Conservation (phyloP, 2,888 invertebrate species). For the Helleia helle region DNA sequence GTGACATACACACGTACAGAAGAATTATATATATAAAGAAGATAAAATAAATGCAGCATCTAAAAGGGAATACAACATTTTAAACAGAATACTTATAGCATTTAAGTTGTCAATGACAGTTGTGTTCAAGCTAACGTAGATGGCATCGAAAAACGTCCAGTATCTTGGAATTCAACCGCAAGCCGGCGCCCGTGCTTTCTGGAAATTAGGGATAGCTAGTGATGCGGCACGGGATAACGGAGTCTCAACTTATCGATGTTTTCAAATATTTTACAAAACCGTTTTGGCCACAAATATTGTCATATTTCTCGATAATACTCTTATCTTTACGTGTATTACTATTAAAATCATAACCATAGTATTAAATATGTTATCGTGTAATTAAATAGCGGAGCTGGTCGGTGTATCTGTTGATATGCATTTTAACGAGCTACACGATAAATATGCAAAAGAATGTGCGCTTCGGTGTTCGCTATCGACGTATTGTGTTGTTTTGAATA, state of each 20-base stretch:
- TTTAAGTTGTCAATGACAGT: constrained; percentile 9
- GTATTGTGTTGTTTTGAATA: neutral
- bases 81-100: no score
- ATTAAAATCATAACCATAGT: constrained; percentile 15
- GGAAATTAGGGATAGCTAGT: constrained; percentile 59
- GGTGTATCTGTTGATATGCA: constrained; percentile 10
- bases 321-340: constrained; percentile 5
- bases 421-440: constrained; percentile 13
- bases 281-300: neutral
- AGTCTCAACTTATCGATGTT: constrained; percentile 3
- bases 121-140: constrained; percentile 18
- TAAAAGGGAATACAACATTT: no score
- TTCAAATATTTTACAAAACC: neutral
- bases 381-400: constrained; percentile 36
- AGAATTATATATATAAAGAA: no score
- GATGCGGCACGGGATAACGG: constrained; percentile 25
- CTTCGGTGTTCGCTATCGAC: neutral
- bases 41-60: neutral
- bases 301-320: neutral
- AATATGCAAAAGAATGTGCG: constrained; percentile 21
- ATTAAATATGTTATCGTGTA: constrained; percentile 30
- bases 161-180: constrained; percentile 64
- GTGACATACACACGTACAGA: no score
- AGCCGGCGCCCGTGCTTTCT: constrained; percentile 66
- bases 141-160: constrained; percentile 26